Evolutionary conservation across 2,888 invertebrate species (phyloP).

Genomic region (Philhelius pedissequus): DNA sequence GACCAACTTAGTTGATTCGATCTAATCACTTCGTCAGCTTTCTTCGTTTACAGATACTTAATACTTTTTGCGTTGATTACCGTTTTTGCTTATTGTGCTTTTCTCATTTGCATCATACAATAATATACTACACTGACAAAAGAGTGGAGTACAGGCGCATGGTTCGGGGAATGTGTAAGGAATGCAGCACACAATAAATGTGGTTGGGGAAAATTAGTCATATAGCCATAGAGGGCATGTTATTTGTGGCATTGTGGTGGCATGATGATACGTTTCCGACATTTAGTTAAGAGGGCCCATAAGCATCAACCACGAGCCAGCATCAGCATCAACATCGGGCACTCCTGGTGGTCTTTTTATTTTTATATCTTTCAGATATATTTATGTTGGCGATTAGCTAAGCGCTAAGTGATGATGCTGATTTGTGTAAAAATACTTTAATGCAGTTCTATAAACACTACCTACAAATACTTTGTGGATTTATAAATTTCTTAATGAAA

Average conservation of each 20-base stretch:
- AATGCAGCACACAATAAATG: conserved; percentile 3
- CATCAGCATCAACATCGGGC: neutral
- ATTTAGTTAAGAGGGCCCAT: conserved; percentile 23
- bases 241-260: conserved; percentile 14
- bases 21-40: conserved; percentile 64
- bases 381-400: neutral
- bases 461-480: neutral
- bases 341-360: conserved; percentile 17
- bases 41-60: conserved; percentile 53
- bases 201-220: neutral
- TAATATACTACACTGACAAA: neutral
- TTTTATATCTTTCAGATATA: conserved; percentile 4
- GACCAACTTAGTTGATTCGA: conserved; percentile 65
- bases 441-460: neutral
- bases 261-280: conserved; percentile 15
- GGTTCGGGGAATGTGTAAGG: neutral
- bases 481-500: neutral
- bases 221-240: conserved; percentile 18
- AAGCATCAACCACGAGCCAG: neutral
- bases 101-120: neutral
- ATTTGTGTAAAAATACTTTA: neutral
- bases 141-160: too few relatives aligned
- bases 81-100: conserved; percentile 52
- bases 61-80: conserved; percentile 45
- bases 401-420: neutral